phyloP scores from a whole-genome alignment of 2,888 invertebrate species.

The Oscheius sp. region DNA sequence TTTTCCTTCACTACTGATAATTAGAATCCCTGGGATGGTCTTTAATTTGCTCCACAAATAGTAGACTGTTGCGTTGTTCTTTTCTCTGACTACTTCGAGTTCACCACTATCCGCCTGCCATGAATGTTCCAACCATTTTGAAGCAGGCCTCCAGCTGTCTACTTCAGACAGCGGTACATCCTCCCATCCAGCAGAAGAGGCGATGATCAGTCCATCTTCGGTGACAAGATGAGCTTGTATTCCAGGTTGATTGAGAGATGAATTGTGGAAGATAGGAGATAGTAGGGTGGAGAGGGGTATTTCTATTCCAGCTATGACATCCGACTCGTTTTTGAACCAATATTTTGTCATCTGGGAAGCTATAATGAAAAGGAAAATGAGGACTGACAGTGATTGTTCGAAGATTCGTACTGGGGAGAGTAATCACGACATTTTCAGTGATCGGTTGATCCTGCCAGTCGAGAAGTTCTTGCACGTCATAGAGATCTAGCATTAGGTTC shows the following conservation, averaged over 20 bases:
- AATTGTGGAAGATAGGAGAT: not conserved
- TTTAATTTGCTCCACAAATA: slow-evolving; percentile 18
- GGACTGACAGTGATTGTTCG: slow-evolving; percentile 3
- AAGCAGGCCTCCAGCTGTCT: slow-evolving; percentile 10
- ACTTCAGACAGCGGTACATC: slow-evolving; percentile 15
- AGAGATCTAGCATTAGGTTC: slow-evolving; percentile 13
- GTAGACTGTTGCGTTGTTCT: slow-evolving; percentile 10
- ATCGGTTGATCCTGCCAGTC: not conserved
- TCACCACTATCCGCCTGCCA: slow-evolving; percentile 16
- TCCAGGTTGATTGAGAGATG: not conserved
- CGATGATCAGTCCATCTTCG: slow-evolving; percentile 12
- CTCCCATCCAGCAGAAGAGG: slow-evolving; percentile 18
- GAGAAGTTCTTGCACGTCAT: slow-evolving; percentile 6
- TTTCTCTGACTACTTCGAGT: not conserved
- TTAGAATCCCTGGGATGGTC: not conserved
- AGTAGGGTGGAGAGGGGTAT: slow-evolving; percentile 2
- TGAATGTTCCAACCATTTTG: slow-evolving; percentile 7
- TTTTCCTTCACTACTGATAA: slow-evolving; percentile 4
- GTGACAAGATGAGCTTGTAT: slow-evolving; percentile 11
- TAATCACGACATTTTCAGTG: slow-evolving; percentile 5
- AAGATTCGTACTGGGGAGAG: not conserved
- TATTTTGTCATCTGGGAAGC: slow-evolving; percentile 3
- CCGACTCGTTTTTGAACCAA: not conserved
- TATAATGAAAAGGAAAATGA: not conserved
- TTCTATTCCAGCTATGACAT: not conserved